Base-by-base conservation (phyloP, 2,888 invertebrate species). In the Busseola fusca region DNA sequence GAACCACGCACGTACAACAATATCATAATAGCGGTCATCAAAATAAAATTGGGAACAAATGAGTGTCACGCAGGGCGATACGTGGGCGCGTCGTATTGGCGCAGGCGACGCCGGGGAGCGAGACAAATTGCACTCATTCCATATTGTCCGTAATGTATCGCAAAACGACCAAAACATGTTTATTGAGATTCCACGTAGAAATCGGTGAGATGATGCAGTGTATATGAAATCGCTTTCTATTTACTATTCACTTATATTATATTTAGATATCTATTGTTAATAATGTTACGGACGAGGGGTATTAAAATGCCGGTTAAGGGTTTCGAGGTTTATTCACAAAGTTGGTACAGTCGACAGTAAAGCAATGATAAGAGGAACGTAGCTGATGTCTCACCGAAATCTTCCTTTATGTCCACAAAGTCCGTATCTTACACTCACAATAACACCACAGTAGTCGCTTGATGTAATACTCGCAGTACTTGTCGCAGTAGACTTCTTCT, bases 21-120 rank as follows among this genome's bases (percentile, higher is more conserved):
- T 93, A 90, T 90, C 90, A 91, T 93, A 92, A 94, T 85, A 87
- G 86, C 83, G 89, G 90, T 91, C 91, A 93, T 94, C 93, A 92
- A 90, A 92, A 90, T 89, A 88, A 91, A 92, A 93, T 94, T 90
- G 91, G 89, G 87, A 91, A 93, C 91, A 90, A 91, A 93, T 91
- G 91, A 89, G 88, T 85, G 87, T 86, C 89, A 88, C 87, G 87
- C 87, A 84, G 87, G 76, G 81, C 83, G 72, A 78, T 84, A 84
- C 83, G 81, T 74, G 83, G 82, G 84, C 87, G 87, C 87, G 87
- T 30, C 82, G 84, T 52, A 72, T 60, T 80, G 67, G 59, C 72
- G 83, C 82, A 75, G 59, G 72, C 78, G 68, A 78, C 78, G 78
- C 69, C 74, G 74, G 78, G 78, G 68, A 52, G 64, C 73, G 77